Base-by-base conservation (phyloP, 2,888 invertebrate genomes). In the Megalurothrips usitatus region DNA sequence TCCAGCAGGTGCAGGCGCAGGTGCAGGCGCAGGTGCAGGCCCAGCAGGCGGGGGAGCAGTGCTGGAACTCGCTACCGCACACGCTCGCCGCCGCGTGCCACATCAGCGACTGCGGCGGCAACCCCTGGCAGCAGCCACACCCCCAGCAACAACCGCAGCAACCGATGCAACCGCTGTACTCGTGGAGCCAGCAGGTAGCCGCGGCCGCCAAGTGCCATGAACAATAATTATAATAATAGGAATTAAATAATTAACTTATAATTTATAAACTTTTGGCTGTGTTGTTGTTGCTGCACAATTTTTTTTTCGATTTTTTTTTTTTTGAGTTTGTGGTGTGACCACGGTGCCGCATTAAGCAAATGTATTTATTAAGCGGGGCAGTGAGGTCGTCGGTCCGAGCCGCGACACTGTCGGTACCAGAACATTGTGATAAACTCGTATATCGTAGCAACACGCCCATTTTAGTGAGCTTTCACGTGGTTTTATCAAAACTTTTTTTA, bases 51-150 rank as follows among this genome's bases (percentile, higher is more conserved):
- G 88, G 89, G 58, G 89, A 89, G 83, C 89, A 90, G 86, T 89
- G 88, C 84, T 92, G 92, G 92, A 91, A 90, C 81, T 90, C 90
- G 82, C 86, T 92, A 84, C 92, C 92, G 81, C 90, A 89, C 84
- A 91, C 88, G 83, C 86, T 92, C 86, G 92, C 92, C 85, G 90
- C 92, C 85, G 90, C 92, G 82, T 92, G 92, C 84, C 92, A 92
- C 86, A 92, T 92, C 84, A 90, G 91, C 79, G 91, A 85, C 49
- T 82, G 84, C 23, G 81, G 34, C 34, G 34, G 81, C 79, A 81
- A 82, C 34, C 83, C 81, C 79, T 81, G 82, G 63, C 52, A 75
- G 68, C 68, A 43, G 34, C 34, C 34, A 43, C 34, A 43, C 3
- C 34, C 34, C 2, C 34, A 43, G 34, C 34, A 75, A 26, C 68